These are phyloP conservation scores for Trachelus tabidus DNA, from an alignment of 2,888 invertebrate species.

Conservation along the genomic window DNA sequence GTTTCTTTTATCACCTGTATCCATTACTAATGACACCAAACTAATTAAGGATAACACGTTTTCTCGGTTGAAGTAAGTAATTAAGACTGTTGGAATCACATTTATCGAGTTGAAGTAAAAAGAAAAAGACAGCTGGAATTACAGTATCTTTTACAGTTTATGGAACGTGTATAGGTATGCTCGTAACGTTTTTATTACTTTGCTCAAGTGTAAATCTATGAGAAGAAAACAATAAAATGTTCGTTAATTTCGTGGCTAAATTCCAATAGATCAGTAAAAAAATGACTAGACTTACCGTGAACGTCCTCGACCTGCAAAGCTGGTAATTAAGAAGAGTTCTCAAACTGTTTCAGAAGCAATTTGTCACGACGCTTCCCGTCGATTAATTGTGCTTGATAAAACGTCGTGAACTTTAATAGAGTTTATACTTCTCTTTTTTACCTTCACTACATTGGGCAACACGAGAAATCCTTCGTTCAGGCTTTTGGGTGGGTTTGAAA, in stretches of 20 bases:
- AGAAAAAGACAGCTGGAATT: neutral
- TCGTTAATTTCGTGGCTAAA: neutral
- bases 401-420: neutral
- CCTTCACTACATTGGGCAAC: too few relatives aligned
- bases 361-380: neutral
- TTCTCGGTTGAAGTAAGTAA: neutral
- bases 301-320: neutral
- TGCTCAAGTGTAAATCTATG: neutral
- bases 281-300: neutral
- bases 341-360: neutral
- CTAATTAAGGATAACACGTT: neutral
- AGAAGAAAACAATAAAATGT: neutral
- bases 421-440: neutral
- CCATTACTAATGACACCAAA: neutral
- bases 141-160: neutral
- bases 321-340: neutral
- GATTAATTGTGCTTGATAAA: neutral
- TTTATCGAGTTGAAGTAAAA: neutral
- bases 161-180: neutral
- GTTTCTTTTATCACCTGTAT: neutral
- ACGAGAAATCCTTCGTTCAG: too few relatives aligned
- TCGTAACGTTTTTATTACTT: neutral
- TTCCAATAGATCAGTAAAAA: neutral
- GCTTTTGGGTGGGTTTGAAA: neutral
- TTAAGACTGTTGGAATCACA: neutral